Evolutionary conservation across 2,797 vertebrate species (phyloP).

Genomic region (Anas bernieri): DNA sequence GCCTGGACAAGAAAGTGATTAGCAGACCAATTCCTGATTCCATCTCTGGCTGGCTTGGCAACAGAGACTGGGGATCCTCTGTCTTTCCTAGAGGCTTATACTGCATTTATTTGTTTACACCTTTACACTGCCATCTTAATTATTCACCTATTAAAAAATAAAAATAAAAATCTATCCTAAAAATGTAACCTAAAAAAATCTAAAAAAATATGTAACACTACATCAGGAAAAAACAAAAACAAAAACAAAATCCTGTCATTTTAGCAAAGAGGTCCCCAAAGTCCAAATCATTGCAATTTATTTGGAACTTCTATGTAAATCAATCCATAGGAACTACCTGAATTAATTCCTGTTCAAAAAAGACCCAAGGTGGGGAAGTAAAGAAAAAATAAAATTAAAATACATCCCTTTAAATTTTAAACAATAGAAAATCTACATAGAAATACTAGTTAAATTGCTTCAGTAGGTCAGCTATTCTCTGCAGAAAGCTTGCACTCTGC

Average conservation of each 20-base stretch:
- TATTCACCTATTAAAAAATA: neutral
- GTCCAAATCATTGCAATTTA: neutral
- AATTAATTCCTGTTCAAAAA: neutral
- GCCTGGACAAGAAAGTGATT: neutral
- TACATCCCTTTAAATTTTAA: neutral
- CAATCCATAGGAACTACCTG: neutral
- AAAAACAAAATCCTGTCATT: neutral
- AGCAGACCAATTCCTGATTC: accelerated
- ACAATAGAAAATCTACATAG: neutral
- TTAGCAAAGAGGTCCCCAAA: neutral
- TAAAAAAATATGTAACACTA: neutral
- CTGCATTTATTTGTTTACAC: neutral
- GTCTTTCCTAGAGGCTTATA: neutral
- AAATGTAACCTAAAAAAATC: no score
- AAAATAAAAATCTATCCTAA: neutral
- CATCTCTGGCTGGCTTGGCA: neutral
- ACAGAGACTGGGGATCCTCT: neutral
- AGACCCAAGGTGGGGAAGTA: accelerated
- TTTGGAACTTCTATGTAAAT: neutral
- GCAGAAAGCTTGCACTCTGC: accelerated
- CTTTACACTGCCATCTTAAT: neutral
- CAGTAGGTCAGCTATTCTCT: accelerated
- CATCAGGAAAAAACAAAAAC: neutral
- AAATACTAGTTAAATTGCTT: neutral
- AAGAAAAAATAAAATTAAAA: neutral